These are phyloP conservation scores for Vollenhovia emeryi DNA, from an alignment of 1,140 invertebrate genomes.

Conservation along the genomic window DNA sequence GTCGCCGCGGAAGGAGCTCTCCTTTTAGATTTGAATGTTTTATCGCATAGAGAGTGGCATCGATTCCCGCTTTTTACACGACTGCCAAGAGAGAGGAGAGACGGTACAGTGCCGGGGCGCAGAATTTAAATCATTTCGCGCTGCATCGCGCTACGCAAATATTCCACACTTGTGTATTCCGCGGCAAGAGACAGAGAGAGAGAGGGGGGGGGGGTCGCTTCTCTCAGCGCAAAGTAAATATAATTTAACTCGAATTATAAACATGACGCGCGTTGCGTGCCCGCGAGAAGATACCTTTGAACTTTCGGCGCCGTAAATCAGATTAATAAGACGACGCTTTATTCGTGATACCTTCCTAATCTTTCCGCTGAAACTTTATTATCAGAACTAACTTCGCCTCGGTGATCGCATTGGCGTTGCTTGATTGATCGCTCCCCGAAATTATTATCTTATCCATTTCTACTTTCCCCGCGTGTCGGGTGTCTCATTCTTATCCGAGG, in stretches of 20 bases:
- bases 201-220: neutral
- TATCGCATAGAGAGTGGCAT: slow-evolving; percentile 38
- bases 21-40: slow-evolving; percentile 50
- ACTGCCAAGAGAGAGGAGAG: slow-evolving; percentile 8
- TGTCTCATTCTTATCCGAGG: too few relatives aligned
- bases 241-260: slow-evolving; percentile 55
- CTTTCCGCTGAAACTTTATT: slow-evolving; percentile 14
- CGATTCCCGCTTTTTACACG: slow-evolving; percentile 33
- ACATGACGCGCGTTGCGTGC: neutral
- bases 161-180: slow-evolving; percentile 37
- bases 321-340: slow-evolving; percentile 25
- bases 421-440: neutral
- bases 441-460: slow-evolving; percentile 14
- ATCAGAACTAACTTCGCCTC: neutral
- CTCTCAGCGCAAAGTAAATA: slow-evolving; percentile 51
- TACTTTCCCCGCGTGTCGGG: neutral
- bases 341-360: neutral
- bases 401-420: neutral
- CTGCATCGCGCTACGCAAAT: slow-evolving; percentile 47
- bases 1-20: slow-evolving; percentile 12
- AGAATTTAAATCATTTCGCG: slow-evolving; percentile 56
- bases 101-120: slow-evolving; percentile 22
- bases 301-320: slow-evolving; percentile 20
- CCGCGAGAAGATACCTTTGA: slow-evolving; percentile 38
- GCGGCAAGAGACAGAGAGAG: too few relatives aligned